phyloP scores from a whole-genome alignment of 2,797 vertebrate species.

The Selene dorsalis region DNA sequence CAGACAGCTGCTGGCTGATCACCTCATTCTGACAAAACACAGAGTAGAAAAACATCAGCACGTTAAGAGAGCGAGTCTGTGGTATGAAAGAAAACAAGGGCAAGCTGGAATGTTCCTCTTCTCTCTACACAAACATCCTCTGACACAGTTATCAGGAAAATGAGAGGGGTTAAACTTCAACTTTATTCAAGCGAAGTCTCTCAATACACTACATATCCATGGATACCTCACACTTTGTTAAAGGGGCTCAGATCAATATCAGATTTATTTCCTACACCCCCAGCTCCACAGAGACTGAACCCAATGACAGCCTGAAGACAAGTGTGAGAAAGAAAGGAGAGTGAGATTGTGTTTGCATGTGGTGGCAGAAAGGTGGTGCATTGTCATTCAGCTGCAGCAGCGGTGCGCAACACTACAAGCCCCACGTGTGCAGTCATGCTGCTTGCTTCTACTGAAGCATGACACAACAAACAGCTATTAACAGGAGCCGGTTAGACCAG shows the following conservation, averaged over 20 bases:
- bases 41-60: conserved; percentile 36
- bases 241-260: conserved; percentile 40
- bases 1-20: conserved; percentile 86
- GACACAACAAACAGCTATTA: conserved; percentile 59
- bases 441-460: conserved; percentile 39
- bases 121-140: conserved; percentile 48
- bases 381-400: conserved; percentile 44
- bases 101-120: conserved; percentile 34
- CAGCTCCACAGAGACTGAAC: conserved; percentile 27
- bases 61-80: conserved; percentile 12
- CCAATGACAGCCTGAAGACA: background rate
- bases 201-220: background rate
- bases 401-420: conserved; percentile 10
- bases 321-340: conserved; percentile 7
- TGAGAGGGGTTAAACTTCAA: conserved; percentile 19
- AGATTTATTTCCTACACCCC: conserved; percentile 27
- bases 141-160: conserved; percentile 36
- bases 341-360: conserved; percentile 6
- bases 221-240: conserved; percentile 23
- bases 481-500: conserved; percentile 31
- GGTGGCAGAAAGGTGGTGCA: conserved; percentile 6
- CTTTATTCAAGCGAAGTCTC: conserved; percentile 2
- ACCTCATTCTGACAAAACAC: conserved; percentile 84
- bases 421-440: conserved; percentile 28
- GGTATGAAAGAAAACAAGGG: conserved; percentile 37